Evolutionary conservation across 2,797 vertebrate species (phyloP).

Genomic region (Galaxias olidus): DNA sequence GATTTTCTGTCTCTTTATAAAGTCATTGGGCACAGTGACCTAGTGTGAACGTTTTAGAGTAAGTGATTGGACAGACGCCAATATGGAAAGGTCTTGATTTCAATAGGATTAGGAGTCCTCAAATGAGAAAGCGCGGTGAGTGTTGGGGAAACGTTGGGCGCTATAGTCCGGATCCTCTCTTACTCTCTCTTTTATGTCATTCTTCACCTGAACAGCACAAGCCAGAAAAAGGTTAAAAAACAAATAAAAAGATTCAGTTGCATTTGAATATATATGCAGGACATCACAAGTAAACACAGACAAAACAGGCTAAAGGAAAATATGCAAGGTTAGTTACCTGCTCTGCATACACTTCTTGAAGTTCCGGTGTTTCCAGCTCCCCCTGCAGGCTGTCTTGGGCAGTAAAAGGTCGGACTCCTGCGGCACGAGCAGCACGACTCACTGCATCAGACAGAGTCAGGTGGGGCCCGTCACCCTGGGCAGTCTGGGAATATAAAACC

Average conservation of each 20-base stretch:
- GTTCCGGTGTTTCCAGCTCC: constrained; percentile 78
- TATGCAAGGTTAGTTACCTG: constrained; percentile 22
- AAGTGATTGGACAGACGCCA: neutral
- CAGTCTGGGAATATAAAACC: constrained; percentile 65
- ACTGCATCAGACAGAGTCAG: constrained; percentile 84
- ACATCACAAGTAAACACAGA: too few species aligned
- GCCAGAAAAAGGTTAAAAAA: neutral
- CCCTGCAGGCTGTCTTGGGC: constrained; percentile 76
- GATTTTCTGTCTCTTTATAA: neutral
- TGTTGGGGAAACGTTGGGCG: constrained; percentile 81
- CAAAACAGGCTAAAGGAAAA: too few species aligned
- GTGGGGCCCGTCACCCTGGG: constrained; percentile 81
- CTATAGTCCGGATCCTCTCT: constrained; percentile 81
- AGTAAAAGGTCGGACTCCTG: constrained; percentile 78
- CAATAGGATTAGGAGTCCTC: constrained; percentile 68
- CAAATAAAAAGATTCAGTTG: neutral
- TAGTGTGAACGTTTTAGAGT: constrained; percentile 9
- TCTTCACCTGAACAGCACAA: constrained; percentile 73
- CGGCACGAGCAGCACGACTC: constrained; percentile 75
- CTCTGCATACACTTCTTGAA: constrained; percentile 81
- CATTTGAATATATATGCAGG: neutral
- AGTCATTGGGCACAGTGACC: neutral
- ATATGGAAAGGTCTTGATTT: constrained; percentile 1
- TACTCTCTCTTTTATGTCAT: constrained; percentile 79
- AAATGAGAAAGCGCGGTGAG: constrained; percentile 75